Evolutionary conservation across 2,797 vertebrate species (phyloP).

Genomic region (Gobio occitaniae): DNA sequence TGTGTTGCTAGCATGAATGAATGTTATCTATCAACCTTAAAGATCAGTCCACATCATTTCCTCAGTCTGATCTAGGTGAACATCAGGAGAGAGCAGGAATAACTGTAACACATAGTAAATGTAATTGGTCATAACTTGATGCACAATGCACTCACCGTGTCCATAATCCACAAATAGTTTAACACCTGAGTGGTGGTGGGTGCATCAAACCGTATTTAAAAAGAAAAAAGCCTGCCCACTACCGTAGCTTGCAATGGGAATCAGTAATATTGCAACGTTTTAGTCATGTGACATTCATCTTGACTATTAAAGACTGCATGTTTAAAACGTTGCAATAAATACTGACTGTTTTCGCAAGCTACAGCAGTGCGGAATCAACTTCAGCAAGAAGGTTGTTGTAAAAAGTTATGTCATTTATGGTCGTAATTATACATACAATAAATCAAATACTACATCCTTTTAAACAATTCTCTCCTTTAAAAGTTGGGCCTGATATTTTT

Average conservation of each 20-base stretch:
- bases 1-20: slow-evolving; percentile 88
- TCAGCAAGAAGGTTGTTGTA: neutral
- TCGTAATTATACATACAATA: neutral
- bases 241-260: neutral
- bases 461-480: neutral
- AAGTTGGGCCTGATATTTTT: neutral
- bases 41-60: slow-evolving; percentile 13
- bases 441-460: neutral
- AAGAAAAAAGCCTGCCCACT: neutral
- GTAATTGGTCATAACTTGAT: neutral
- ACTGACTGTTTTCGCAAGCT: neutral
- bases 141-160: neutral
- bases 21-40: slow-evolving; percentile 45
- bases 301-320: neutral
- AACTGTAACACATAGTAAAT: slow-evolving; percentile 11
- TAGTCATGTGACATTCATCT: neutral
- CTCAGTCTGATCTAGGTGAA: slow-evolving; percentile 32
- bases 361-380: neutral
- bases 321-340: neutral
- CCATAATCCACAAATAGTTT: neutral
- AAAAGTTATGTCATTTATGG: neutral
- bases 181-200: neutral
- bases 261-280: neutral
- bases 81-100: slow-evolving; percentile 14
- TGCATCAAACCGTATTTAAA: neutral